Base-by-base conservation (phyloP, 2,797 vertebrate species). In the Amniataba percoides region DNA sequence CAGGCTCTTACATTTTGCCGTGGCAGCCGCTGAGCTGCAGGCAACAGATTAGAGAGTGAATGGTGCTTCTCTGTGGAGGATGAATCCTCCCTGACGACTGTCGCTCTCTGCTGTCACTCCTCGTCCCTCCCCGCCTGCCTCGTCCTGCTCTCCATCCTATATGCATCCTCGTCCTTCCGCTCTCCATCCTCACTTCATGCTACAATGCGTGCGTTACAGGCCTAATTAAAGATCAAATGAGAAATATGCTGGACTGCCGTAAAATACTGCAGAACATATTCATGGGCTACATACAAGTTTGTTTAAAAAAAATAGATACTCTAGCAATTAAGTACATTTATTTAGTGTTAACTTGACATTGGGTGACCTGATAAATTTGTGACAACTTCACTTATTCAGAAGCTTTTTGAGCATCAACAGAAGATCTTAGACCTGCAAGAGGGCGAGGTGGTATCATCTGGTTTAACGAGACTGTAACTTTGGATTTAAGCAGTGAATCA, bases 21-120 rank as follows among this genome's bases (percentile, higher is more conserved):
- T 78, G 85, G 86, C 88, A 76, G 77, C 66, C 59, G 18, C 81
- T 27, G 75, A 81, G 88, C 90, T 90, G 88, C 73, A 74, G 89
- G 89, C 85, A 56, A 65, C 81, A 89, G 88, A 92, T 90, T 91
- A 88, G 76, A 78, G 84, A 87, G 80, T 87, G 78, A 89, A 81
- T 82, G 48, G 83, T 87, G 74, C 75, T 85, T 88, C 68, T 86
- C 75, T 68, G 81, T 43, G 74, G 82, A 83, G 53, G 65, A 89
- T 85, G 75, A 82, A 81, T 81, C 78, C 63, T 89, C 78, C 48
- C 63, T 36, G 68, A 84, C 43, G 71, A 84, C 69, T 77, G 65
- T 74, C 82, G 71, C 83, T 84, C 71, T 85, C 77, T 51, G 65
- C 80, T 88, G 83, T 84, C 87, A 74, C 71, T 65, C 65, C 73